A percentile compares a stretch with the other conserved stretches of the same genome.
phyloP scores from a whole-genome alignment of 2,797 vertebrate genomes.

The Arctocebus calabarensis region DNA sequence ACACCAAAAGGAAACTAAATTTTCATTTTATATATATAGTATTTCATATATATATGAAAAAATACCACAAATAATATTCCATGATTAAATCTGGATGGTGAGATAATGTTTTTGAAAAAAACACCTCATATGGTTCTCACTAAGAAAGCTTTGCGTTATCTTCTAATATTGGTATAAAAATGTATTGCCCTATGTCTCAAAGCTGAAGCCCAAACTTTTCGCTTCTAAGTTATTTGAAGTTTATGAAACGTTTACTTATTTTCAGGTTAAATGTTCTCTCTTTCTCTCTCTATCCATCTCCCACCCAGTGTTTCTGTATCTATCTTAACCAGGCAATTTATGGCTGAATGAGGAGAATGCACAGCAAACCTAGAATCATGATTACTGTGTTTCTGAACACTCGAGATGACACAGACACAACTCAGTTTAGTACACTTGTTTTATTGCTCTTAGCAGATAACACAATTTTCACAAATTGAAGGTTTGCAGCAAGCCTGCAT shows the following conservation, averaged over 20 bases:
- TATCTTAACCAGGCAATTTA: not conserved
- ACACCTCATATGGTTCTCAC: constrained; percentile 2
- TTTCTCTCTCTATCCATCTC: no score
- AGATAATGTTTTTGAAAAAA: constrained; percentile 45
- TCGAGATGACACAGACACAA: not conserved
- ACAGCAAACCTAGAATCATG: not conserved
- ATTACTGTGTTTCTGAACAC: not conserved
- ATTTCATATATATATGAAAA: not conserved
- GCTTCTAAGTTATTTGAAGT: not conserved
- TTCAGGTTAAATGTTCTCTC: not conserved
- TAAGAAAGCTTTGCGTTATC: not conserved
- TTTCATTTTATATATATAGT: not conserved
- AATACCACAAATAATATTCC: not conserved
- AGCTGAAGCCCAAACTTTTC: not conserved
- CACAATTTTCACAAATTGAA: not conserved
- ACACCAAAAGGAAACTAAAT: not conserved
- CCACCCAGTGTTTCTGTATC: not conserved
- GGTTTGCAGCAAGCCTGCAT: not conserved
- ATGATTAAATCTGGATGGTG: not conserved
- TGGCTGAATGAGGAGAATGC: not conserved
- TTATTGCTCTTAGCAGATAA: not conserved
- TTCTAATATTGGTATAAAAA: constrained; percentile 9
- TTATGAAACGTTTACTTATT: not conserved
- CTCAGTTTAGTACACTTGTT: not conserved
- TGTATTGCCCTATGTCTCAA: not conserved